These are phyloP conservation scores for Crocodylus rhombifer DNA, from an alignment of 2,797 vertebrate genomes.

Conservation along the genomic window DNA sequence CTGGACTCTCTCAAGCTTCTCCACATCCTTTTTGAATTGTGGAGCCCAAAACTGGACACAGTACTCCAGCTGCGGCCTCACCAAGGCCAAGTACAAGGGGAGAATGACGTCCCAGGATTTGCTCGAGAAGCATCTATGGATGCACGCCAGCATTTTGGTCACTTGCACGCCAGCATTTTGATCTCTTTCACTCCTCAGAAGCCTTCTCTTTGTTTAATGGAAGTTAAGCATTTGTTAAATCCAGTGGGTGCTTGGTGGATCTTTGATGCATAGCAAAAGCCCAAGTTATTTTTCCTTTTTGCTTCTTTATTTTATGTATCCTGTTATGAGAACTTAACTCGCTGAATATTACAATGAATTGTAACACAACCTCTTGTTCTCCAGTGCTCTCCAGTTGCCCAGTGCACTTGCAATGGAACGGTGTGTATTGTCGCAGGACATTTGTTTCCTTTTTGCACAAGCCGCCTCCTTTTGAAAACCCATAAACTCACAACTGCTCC, in stretches of 20 bases:
- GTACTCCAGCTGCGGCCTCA: too few species aligned
- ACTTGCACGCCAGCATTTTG: not conserved
- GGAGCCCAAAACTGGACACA: too few species aligned
- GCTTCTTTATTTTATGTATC: rapidly evolving
- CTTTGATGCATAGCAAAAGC: not conserved
- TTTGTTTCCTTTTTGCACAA: not conserved
- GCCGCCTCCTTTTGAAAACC: not conserved
- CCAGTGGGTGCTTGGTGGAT: not conserved
- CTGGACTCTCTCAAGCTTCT: too few species aligned
- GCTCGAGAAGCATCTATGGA: too few species aligned
- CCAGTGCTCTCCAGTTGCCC: not conserved
- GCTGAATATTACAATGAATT: rapidly evolving
- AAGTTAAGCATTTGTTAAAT: not conserved
- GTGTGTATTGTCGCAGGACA: not conserved
- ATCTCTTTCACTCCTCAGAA: not conserved
- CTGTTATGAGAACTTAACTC: rapidly evolving
- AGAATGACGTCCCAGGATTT: too few species aligned
- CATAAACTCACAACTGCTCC: rapidly evolving
- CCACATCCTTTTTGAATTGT: too few species aligned
- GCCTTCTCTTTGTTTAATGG: not conserved
- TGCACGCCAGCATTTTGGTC: too few species aligned
- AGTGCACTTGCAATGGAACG: rapidly evolving
- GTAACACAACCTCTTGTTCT: rapidly evolving
- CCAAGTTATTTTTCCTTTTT: not conserved
- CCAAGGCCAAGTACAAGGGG: too few species aligned